Evolutionary conservation across 2,888 invertebrate genomes (phyloP), one percentile per base, ranked within the genome.

Genomic region (Lepidochrysops patricia): DNA sequence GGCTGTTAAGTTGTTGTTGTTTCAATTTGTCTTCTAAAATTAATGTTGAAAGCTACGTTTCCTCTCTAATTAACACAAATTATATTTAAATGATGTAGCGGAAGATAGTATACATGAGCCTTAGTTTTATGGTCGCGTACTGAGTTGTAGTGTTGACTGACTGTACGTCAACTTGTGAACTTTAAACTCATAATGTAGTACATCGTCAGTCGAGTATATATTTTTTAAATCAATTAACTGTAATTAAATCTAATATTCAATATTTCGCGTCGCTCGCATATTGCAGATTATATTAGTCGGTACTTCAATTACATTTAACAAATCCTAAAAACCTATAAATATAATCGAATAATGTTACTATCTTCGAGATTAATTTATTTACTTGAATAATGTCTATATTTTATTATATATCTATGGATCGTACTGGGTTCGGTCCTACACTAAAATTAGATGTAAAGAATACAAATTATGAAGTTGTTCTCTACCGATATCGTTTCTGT

Each of bases 371-470:
- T 32, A 15, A 54, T 54, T 32, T 19, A 29, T 54, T 54, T 15
- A 12, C 12, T 26, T 9, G 15, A 19, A 19, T 54, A 29, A 32
- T 32, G 19, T 54, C 54, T 54, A 54, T 54, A 54, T 54, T 54
- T 54, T 54, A 54, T 54, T 54, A 29, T 54, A 54, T 54, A 32
- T 54, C 54, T 15, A 15, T 15, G 52, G 52, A 19, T 19, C 54
- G 15, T 19, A 29, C 32, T 2, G 27, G 4, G 54, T 54, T 52
- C 13, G 52, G 27, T 52, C 52, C 52, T 52, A 52, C 13, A 52
- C 52, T 52, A 52, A 52, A 52, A 52, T 52, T 52, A 52, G 52
- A 29, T 13, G 26, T 52, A 27, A 52, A 52, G 27, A 52, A 52
- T 26, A 43, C 43, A 43, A 43, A 43, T 43, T 43, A 26, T 52